A percentile compares a stretch with the other conserved stretches of the same genome.
Evolutionary conservation across 35 echinoderm and acorn worm species (phyloP).

Genomic region (Lytechinus pictus): DNA sequence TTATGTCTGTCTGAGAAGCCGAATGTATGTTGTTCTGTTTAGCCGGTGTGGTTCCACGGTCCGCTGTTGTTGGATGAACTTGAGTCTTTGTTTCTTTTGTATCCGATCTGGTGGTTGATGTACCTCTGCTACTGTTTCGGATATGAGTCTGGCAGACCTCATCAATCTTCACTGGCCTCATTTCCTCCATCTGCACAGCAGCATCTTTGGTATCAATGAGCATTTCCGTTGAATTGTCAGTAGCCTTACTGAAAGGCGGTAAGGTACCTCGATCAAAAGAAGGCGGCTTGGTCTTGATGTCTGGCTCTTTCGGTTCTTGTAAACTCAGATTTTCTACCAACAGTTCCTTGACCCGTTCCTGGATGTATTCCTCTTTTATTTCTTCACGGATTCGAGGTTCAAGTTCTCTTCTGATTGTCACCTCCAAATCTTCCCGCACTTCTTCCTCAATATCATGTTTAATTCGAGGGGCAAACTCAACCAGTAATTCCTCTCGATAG

Average conservation of each 20-base stretch:
- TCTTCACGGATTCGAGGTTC: slow-evolving; percentile 66
- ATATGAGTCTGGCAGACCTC: slow-evolving; percentile 37
- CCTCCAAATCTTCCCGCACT: slow-evolving; percentile 57
- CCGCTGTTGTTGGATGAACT: slow-evolving; percentile 54
- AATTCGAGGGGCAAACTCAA: slow-evolving; percentile 65
- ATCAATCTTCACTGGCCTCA: slow-evolving; percentile 25
- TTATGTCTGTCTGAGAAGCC: slow-evolving; percentile 25
- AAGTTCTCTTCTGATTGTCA: slow-evolving; percentile 48
- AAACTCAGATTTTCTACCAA: slow-evolving; percentile 24
- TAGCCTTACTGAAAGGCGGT: slow-evolving; percentile 42
- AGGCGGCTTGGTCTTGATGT: neutral
- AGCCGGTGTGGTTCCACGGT: slow-evolving; percentile 60
- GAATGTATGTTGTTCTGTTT: slow-evolving; percentile 31
- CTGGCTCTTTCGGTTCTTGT: slow-evolving; percentile 25
- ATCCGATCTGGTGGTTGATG: slow-evolving; percentile 30
- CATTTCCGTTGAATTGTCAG: slow-evolving; percentile 47
- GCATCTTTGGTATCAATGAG: neutral
- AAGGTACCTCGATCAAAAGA: slow-evolving; percentile 43
- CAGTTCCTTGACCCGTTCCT: slow-evolving; percentile 50
- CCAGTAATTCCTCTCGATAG: slow-evolving; percentile 50
- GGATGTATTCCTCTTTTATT: slow-evolving; percentile 51
- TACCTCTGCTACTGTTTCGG: slow-evolving; percentile 41
- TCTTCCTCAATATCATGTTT: slow-evolving; percentile 62
- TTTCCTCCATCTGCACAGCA: slow-evolving; percentile 25
- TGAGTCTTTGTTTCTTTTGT: slow-evolving; percentile 52